These are phyloP conservation scores for Hippopotamyrus pictus DNA, from an alignment of 2,797 vertebrate genomes.

Conservation along the genomic window DNA sequence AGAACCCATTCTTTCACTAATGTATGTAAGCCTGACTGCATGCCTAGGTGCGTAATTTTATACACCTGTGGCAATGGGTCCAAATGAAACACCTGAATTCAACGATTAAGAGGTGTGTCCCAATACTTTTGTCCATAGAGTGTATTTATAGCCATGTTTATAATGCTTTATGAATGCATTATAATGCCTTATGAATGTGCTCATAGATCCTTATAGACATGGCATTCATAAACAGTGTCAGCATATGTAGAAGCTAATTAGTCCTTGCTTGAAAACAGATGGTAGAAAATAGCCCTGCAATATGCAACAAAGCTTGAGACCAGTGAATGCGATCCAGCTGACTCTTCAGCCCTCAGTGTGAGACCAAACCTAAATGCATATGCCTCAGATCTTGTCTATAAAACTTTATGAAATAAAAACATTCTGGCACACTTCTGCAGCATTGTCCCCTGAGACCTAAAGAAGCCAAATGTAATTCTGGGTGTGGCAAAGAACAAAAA, in stretches of 20 bases:
- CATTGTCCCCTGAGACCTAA: not conserved
- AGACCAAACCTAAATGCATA: not conserved
- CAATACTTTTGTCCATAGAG: not conserved
- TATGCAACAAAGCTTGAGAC: not conserved
- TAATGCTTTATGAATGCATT: not conserved
- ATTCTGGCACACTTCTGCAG: not conserved
- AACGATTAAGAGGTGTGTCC: not conserved
- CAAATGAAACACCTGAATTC: not conserved
- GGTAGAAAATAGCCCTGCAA: not conserved
- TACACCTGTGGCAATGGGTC: not conserved
- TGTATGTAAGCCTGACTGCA: not conserved
- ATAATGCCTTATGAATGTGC: not conserved
- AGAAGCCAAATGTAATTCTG: not conserved
- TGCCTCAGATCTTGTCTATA: not conserved
- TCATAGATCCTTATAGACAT: not conserved
- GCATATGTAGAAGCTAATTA: not conserved
- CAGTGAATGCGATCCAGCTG: not conserved
- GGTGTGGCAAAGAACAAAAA: not conserved
- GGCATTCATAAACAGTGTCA: not conserved
- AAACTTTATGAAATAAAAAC: not conserved
- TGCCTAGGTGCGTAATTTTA: not conserved
- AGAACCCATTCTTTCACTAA: not conserved
- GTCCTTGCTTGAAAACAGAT: not conserved
- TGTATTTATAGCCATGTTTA: not conserved
- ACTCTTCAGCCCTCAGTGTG: not conserved